A percentile compares a stretch with the other conserved stretches of the same genome.
Conservation (phyloP, 1,140 invertebrate species). For the Carposina sasakii region DNA sequence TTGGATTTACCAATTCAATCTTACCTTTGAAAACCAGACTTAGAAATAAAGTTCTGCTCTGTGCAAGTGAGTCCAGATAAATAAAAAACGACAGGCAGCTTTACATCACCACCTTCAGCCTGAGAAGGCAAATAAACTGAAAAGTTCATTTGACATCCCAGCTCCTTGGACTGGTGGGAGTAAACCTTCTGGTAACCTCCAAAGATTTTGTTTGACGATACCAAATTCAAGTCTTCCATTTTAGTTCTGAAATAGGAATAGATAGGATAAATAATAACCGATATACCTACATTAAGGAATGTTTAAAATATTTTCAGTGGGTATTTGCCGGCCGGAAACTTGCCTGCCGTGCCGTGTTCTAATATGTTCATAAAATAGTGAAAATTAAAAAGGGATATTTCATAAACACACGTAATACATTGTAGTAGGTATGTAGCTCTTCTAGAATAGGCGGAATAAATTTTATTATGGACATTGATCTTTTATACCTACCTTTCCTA, state of each 20-base stretch:
- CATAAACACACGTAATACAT: no score
- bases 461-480: no score
- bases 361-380: no score
- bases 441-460: no score
- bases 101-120: constrained; percentile 75
- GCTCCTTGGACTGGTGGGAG: constrained; percentile 84
- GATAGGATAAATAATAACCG: no score
- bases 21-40: constrained; percentile 92
- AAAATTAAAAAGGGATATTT: no score
- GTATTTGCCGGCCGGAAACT: no score
- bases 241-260: constrained; percentile 35
- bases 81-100: constrained; percentile 92
- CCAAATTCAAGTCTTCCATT: constrained; percentile 72
- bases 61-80: constrained; percentile 96
- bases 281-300: no score
- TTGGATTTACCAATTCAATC: no score
- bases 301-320: background rate
- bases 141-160: constrained; percentile 95
- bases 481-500: no score
- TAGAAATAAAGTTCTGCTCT: constrained; percentile 97
- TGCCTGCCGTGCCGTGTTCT: no score
- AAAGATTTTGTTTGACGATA: constrained; percentile 83
- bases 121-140: constrained; percentile 90
- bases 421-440: no score
- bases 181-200: constrained; percentile 90